Base-by-base conservation (phyloP, 2,113 vertebrate species). In the Emydura subglobosa region DNA sequence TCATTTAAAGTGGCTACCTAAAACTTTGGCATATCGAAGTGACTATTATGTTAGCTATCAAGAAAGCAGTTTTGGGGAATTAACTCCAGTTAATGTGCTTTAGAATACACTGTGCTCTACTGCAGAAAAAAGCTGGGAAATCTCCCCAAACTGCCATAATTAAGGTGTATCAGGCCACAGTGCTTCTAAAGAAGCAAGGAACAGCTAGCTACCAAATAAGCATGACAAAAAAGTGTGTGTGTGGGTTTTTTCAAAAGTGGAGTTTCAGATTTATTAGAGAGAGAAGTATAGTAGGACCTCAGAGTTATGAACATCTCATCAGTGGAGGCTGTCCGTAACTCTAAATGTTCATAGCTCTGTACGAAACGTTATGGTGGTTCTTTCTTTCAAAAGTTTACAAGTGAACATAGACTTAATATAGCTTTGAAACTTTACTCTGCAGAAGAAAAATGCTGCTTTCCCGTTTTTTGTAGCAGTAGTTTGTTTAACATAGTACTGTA, bases 221-320 rank as follows among this genome's bases (percentile, higher is more conserved):
- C 79, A 19, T 83, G 85, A 79, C 39, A n/a, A 87, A 92, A 94
- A 87, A 21, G 80, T 88, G 81, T 94, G 88, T 82, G 82, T 85
- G 22, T 81, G 59, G 91, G 85, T 85, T 93, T 92, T 87, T 61
- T 94, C 91, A 79, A 27, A 82, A 93, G 83, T 25, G 83, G n/a
- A 42, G 91, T 74, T 94, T 61, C 90, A 89, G 85, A 83, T 87
- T 22, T 88, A 86, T 95, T 91, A 91, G 79, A 91, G 68, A 94
- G 39, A 94, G 39, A 25, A 74, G n/a, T 47, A 47, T 8, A 47
- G 47, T 47, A 47, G 47, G 47, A 47, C 47, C 47, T 47, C 47
- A 47, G 47, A 47, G 47, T 47, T 47, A 47, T 8, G 47, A 8
- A 47, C 47, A 47, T 4, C 47, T 47, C 47, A 47, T 4, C 6